phyloP scores from a whole-genome alignment of 2,797 vertebrate genomes.

The Labeo calbasu region DNA sequence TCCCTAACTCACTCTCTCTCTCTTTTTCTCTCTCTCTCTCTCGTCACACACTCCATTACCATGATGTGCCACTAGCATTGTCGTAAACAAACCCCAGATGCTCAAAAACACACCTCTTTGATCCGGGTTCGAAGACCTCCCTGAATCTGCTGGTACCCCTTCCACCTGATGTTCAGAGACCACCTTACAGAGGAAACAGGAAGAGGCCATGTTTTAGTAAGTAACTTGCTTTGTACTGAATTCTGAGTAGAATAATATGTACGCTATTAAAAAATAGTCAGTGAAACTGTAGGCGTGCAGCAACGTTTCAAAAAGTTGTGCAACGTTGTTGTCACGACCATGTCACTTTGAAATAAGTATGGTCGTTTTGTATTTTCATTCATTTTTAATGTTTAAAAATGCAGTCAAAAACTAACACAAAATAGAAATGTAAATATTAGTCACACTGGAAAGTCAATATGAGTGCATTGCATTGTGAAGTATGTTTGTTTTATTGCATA shows the following conservation, averaged over 20 bases:
- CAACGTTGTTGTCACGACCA: background rate
- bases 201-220: conserved; percentile 4
- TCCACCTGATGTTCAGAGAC: conserved; percentile 37
- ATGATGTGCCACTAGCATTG: conserved; percentile 82
- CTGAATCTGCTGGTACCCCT: conserved; percentile 41
- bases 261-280: background rate
- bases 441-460: no score
- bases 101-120: conserved; percentile 67
- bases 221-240: background rate
- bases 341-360: background rate
- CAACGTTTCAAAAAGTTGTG: background rate
- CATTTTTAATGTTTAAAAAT: background rate
- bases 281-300: background rate
- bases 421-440: background rate
- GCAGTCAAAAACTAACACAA: background rate
- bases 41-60: conserved; percentile 70
- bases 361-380: background rate
- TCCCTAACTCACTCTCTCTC: background rate
- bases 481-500: no score
- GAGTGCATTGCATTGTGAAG: no score
- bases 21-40: background rate
- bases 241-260: background rate
- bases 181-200: conserved; percentile 2
- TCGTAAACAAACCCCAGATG: conserved; percentile 82
- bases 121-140: conserved; percentile 58